Evolutionary conservation across 2,797 vertebrate species (phyloP).

Genomic region (Sebastes flavidus): DNA sequence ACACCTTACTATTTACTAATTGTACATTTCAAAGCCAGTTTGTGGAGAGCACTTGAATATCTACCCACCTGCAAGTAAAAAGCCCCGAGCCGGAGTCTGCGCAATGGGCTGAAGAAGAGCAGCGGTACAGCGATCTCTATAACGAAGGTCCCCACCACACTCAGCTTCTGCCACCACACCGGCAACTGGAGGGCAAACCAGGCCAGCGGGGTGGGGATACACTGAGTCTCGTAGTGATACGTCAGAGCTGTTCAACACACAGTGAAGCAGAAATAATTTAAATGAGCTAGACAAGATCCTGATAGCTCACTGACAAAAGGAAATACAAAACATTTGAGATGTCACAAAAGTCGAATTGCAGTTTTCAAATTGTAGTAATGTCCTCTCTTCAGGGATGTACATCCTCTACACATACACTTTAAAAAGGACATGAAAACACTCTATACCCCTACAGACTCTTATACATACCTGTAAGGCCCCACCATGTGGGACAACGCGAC

Average conservation of each 20-base stretch:
- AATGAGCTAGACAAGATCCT: background rate
- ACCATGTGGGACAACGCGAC: conserved; percentile 96
- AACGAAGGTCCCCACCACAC: conserved; percentile 86
- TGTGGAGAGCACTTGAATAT: background rate
- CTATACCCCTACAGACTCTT: background rate
- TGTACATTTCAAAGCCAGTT: background rate
- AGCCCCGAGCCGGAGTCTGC: conserved; percentile 85
- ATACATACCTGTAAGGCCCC: conserved; percentile 92
- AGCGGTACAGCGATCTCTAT: conserved; percentile 88
- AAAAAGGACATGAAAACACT: background rate
- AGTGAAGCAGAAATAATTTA: background rate
- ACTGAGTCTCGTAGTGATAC: conserved; percentile 95
- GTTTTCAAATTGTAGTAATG: background rate
- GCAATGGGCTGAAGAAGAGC: conserved; percentile 91
- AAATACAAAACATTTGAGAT: background rate
- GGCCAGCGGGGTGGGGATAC: conserved; percentile 88
- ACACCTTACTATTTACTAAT: background rate
- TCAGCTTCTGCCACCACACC: conserved; percentile 91
- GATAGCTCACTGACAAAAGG: background rate
- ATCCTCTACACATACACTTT: background rate
- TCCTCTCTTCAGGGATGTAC: background rate
- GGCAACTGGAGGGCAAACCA: conserved; percentile 95
- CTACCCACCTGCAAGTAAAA: conserved; percentile 91
- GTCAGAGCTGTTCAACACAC: conserved; percentile 68
- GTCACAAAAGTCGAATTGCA: background rate